Base-by-base conservation (phyloP, 2,113 vertebrate genomes). In the Siphamia tubifer region DNA sequence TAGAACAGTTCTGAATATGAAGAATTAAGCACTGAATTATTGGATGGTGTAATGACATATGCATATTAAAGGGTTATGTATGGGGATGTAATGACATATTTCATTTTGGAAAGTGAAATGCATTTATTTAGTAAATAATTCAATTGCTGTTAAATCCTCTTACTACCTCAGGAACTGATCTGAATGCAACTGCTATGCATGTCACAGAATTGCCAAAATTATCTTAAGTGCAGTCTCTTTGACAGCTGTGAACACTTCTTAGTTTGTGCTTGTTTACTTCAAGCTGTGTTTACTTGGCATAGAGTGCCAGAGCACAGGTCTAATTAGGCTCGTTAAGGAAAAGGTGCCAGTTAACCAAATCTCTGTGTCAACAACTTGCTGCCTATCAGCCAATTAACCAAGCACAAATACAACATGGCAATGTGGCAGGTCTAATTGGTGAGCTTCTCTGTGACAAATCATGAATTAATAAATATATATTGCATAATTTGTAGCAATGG, bases 391-490 rank as follows among this genome's bases (percentile, higher is more conserved):
- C 54, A 85, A 72, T 82, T 74, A 85, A 70, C 39, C 43, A 36
- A 54, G 30, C 49, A 40, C 24, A 69, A 24, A 45, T 28, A 45
- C 24, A 68, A 52, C 48, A 73, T 38, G 19, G 43, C 49, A 47
- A 63, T 61, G 43, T 28, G 49, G 53, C 63, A 45, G 52, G 53
- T 61, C 38, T 85, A 69, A 82, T 53, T 35, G 35, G 57, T 34
- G 31, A 75, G 47, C 12, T 40, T 43, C 52, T 63, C 42, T 19
- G 27, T 53, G 56, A 56, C 58, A 66, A 76, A 78, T 35, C 17
- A 54, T 39, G 54, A 69, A 75, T 79, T 39, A 65, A 72, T 78
- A 58, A 79, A 61, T n/a, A 66, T 20, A 30, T 20, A 44, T 28
- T 61, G 32, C 55, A 44, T 31, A 53, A 64, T 25, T 55, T 68